These are phyloP conservation scores for Drosophila willistoni DNA, from an alignment of 1,140 invertebrate genomes.

Conservation along the genomic window DNA sequence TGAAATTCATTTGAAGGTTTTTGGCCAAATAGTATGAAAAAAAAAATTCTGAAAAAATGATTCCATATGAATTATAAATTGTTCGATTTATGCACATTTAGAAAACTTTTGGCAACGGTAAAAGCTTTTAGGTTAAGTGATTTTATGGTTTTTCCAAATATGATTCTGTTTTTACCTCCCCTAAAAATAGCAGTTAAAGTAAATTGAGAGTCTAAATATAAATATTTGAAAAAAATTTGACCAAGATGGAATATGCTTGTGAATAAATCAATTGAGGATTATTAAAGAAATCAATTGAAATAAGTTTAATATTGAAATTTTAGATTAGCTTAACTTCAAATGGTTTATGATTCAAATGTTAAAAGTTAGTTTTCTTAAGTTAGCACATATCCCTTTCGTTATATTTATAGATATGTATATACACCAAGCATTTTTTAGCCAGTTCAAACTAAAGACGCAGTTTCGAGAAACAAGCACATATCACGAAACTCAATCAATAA, in stretches of 20 bases:
- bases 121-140: conserved; percentile 74
- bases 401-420: no score
- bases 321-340: no score
- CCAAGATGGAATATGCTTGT: no score
- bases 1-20: conserved; percentile 50
- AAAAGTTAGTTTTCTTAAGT: no score
- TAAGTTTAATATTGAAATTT: no score
- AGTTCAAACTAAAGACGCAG: neutral
- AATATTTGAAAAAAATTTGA: neutral
- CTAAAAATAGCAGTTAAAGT: neutral
- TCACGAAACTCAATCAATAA: conserved; percentile 10
- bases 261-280: no score
- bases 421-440: neutral
- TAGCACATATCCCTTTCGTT: no score
- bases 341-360: no score
- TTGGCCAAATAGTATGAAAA: conserved; percentile 15
- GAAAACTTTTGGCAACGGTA: conserved; percentile 15
- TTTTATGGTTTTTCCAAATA: conserved; percentile 57
- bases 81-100: conserved; percentile 67
- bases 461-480: neutral
- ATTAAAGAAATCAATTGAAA: no score
- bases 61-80: conserved; percentile 79
- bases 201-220: neutral
- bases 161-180: neutral
- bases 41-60: conserved; percentile 49